These are phyloP conservation scores for Frankliniella fusca DNA, from an alignment of 2,888 invertebrate species.

Conservation along the genomic window DNA sequence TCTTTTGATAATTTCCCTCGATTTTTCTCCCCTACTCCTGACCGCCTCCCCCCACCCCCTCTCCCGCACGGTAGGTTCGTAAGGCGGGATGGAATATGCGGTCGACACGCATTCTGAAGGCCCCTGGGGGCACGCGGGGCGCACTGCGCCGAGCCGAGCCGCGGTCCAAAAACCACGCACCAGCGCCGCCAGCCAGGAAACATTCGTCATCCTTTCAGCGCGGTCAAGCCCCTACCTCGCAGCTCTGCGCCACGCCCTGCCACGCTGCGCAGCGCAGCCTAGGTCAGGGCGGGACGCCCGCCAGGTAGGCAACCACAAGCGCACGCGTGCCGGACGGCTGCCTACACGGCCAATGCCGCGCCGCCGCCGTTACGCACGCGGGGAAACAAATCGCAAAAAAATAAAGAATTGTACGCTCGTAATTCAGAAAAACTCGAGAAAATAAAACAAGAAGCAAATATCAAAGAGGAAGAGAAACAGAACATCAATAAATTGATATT, in stretches of 20 bases:
- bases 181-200: neutral
- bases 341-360: neutral
- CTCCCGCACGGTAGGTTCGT: neutral
- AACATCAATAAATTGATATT: too few relatives aligned
- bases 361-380: too few relatives aligned
- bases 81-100: neutral
- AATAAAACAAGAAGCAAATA: too few relatives aligned
- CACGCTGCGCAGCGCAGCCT: too few relatives aligned
- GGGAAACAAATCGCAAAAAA: too few relatives aligned
- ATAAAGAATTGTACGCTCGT: too few relatives aligned
- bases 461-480: too few relatives aligned
- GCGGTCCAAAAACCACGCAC: neutral
- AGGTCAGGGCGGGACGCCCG: neutral
- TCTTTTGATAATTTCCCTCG: neutral
- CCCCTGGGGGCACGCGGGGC: neutral
- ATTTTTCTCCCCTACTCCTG: neutral
- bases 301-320: neutral
- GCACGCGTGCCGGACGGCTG: neutral
- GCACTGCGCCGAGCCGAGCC: too few relatives aligned
- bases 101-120: neutral
- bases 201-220: constrained; percentile 14
- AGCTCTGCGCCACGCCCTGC: too few relatives aligned
- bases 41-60: neutral
- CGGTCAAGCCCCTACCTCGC: neutral
- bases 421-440: too few relatives aligned